Evolutionary conservation across 2,113 vertebrate genomes (phyloP), one percentile per base, ranked within the genome.

Genomic region (Pagrus major): DNA sequence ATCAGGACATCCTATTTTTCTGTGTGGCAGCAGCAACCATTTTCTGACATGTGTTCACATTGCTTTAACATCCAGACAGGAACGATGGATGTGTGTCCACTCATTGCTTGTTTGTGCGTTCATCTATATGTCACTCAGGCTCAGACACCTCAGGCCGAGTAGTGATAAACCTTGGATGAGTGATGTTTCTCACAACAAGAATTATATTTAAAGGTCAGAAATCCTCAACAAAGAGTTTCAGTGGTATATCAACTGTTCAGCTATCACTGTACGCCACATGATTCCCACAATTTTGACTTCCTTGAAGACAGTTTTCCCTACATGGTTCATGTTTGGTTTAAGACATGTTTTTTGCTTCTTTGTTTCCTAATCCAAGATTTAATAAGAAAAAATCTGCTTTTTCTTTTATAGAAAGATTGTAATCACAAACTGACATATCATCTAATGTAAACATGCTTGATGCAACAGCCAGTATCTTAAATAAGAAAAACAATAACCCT

Each of bases 361-460:
- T 55, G 69, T 71, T 42, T 16, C 33, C 76, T 73, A 64, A 51
- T 52, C 4, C 69, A 65, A 12, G 15, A 59, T 41, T 44, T 67
- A 86, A 73, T 46, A 63, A 35, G 20, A 69, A 56, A 11, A 47
- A 25, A 23, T 11, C 1, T 5, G 2, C 0, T 44, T 9, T 18
- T 29, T 10, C 16, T 31, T 37, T 44, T 54, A 25, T 6, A n/a
- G 39, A 69, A 75, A 54, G 8, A 39, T 27, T 29, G n/a, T 2
- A 54, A 69, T 41, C 59, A 46, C 44, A 77, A 58, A 66, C 37
- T 9, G 25, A 54, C 70, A 69, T 37, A 66, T 81, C 74, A 71
- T 76, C 18, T 54, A 44, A 78, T 73, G 42, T 67, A 85, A 88
- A 88, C 75, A 88, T 29, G 18, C 16, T 31, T 42, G 23, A 71